A percentile compares a stretch with the other conserved stretches of the same genome.
Conservation (phyloP, 2,888 invertebrate species). For the Diplolepis rosae region DNA sequence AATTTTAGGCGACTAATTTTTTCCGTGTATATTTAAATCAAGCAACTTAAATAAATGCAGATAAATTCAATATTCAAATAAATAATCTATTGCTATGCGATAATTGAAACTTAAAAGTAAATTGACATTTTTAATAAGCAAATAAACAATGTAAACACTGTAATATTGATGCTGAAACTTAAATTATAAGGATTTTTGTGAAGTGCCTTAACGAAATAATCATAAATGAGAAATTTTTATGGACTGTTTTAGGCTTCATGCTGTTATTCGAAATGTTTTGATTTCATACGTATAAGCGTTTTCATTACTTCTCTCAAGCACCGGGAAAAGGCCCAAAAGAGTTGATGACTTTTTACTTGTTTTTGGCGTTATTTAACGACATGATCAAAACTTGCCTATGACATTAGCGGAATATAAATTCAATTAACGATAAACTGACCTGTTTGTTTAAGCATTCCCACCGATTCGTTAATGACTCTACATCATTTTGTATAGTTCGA, state of each 20-base stretch:
- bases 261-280: neutral
- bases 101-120: too few species aligned
- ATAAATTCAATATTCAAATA: too few species aligned
- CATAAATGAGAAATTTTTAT: neutral
- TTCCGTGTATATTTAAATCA: too few species aligned
- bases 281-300: neutral
- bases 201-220: neutral
- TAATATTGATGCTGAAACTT: too few species aligned
- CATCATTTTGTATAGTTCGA: slow-evolving; percentile 80
- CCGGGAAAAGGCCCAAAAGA: neutral
- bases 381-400: neutral
- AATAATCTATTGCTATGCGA: too few species aligned
- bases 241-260: neutral
- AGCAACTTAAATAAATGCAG: too few species aligned
- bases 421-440: slow-evolving; percentile 70
- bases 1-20: too few species aligned
- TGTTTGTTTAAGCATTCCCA: slow-evolving; percentile 83
- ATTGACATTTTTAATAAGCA: too few species aligned
- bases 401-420: neutral
- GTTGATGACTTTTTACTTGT: neutral
- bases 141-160: too few species aligned
- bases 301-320: neutral
- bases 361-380: neutral
- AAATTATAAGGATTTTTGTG: neutral
- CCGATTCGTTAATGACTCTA: slow-evolving; percentile 78